Percentiles rank a stretch among this genome's conserved stretches.
Evolutionary conservation across 2,797 vertebrate species (phyloP).

Genomic region (Cetoscarus ocellatus): DNA sequence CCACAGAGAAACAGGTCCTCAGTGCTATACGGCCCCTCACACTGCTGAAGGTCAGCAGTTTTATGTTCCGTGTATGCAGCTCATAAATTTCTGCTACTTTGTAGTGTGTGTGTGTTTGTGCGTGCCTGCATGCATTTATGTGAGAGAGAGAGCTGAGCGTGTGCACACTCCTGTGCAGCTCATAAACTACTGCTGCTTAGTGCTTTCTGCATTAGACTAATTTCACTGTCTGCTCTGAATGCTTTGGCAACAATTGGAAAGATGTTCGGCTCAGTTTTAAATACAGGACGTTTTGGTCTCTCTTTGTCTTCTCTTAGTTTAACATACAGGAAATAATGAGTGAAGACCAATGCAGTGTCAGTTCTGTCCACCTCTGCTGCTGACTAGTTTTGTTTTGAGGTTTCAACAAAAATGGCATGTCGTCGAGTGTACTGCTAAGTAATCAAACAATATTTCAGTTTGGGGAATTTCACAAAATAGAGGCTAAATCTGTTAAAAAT

Average conservation of each 20-base stretch:
- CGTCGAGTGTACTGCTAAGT: no score
- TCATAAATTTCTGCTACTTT: conserved; percentile 84
- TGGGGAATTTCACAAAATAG: no score
- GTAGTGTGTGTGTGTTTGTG: conserved; percentile 52
- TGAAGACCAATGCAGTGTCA: no score
- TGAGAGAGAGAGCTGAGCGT: conserved; percentile 24
- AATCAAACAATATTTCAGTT: no score
- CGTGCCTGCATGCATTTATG: not conserved
- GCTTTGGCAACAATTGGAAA: conserved; percentile 57
- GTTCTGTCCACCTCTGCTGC: no score
- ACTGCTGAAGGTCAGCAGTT: conserved; percentile 82
- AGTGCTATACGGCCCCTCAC: conserved; percentile 66
- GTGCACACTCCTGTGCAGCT: conserved; percentile 66
- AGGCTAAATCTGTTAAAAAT: no score
- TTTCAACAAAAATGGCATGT: no score
- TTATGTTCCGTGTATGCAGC: conserved; percentile 83
- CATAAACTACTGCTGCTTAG: conserved; percentile 82
- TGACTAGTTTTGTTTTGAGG: no score
- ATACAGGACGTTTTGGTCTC: not conserved
- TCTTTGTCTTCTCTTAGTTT: conserved; percentile 11
- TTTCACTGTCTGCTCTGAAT: conserved; percentile 75
- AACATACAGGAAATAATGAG: no score
- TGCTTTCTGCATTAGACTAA: conserved; percentile 80
- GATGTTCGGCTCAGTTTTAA: conserved; percentile 57
- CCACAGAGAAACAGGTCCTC: conserved; percentile 75